Evolutionary conservation across 2,113 vertebrate genomes (phyloP).

Genomic region (Orthonyx spaldingii): DNA sequence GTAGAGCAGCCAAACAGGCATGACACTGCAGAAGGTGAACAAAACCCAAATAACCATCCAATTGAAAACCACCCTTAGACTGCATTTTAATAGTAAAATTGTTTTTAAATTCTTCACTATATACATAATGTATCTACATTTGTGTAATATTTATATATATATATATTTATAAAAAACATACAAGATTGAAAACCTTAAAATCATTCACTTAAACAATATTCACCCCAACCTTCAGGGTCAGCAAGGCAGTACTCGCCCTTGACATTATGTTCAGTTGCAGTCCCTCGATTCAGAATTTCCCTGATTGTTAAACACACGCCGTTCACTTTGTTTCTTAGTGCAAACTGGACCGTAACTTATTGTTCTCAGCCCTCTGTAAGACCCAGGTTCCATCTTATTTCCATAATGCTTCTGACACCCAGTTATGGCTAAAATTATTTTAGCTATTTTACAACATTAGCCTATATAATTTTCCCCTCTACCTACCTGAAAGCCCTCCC

Average conservation of each 20-base stretch:
- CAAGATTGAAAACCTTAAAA: constrained; percentile 71
- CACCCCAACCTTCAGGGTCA: constrained; percentile 23
- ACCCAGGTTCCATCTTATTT: neutral
- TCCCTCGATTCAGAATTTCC: neutral
- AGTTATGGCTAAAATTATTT: constrained; percentile 59
- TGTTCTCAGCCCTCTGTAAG: constrained; percentile 44
- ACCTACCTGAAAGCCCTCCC: constrained; percentile 19
- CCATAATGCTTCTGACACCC: neutral
- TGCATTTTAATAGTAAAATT: constrained; percentile 44
- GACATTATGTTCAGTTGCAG: neutral
- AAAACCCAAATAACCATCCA: neutral
- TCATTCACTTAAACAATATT: constrained; percentile 44
- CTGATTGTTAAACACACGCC: neutral
- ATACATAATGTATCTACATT: constrained; percentile 68
- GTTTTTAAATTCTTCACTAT: constrained; percentile 59
- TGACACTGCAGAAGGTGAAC: constrained; percentile 20
- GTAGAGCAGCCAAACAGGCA: constrained; percentile 61
- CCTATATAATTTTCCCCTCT: constrained; percentile 24
- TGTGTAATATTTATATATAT: constrained; percentile 55
- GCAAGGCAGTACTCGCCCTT: neutral
- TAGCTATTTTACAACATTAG: constrained; percentile 57
- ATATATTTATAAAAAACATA: constrained; percentile 52
- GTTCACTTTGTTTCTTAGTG: constrained; percentile 18
- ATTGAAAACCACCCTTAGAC: constrained; percentile 28
- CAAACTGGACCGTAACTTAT: constrained; percentile 28